Base-by-base conservation (phyloP, 2,888 invertebrate species). In the Tetragnatha montana region DNA sequence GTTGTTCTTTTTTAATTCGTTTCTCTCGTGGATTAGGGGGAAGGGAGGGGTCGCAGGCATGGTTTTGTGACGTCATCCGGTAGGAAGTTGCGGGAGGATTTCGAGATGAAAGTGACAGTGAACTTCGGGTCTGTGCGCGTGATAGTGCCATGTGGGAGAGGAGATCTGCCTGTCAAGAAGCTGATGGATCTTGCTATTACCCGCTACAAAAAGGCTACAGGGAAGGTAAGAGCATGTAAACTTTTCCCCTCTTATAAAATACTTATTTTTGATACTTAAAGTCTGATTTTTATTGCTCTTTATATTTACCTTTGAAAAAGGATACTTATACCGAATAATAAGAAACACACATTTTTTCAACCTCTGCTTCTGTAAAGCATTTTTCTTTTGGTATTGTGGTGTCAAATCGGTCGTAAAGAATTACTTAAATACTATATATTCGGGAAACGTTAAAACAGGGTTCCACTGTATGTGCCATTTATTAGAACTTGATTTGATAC, bases 81-180 rank as follows among this genome's bases (percentile, higher is more conserved):
- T 75, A 88, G 80, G 79, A 83, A 76, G 80, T 69, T 51, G 76
- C 74, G 70, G 17, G n/a, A 21, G 21, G 8, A 50, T 51, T 47
- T 10, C 8, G 68, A 69, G 81, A 99, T 99, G 98, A 99, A 99
- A 96, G 98, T 99, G 94, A 98, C 98, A 92, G 98, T 99, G 94
- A 98, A 98, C 94, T 99, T 99, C 94, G 98, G 98, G 92, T 95
- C 96, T 93, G 96, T 98, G 92, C 95, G 98, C 94, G 98, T 99
- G 93, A 96, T 99, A 93, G 98, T 99, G 93, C 98, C 99, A 91
- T 98, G 98, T 94, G 98, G 98, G 92, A 96, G 96, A 93, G 98
- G 98, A 91, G 97, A 97, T 93, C 95, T 98, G 93, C 95, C 97
- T 93, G 98, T 99, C 92, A 95, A 96, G 94, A 98, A 98, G 94